Base-by-base conservation (phyloP, 2,888 invertebrate genomes). In the Branchinecta sandiegonensis region DNA sequence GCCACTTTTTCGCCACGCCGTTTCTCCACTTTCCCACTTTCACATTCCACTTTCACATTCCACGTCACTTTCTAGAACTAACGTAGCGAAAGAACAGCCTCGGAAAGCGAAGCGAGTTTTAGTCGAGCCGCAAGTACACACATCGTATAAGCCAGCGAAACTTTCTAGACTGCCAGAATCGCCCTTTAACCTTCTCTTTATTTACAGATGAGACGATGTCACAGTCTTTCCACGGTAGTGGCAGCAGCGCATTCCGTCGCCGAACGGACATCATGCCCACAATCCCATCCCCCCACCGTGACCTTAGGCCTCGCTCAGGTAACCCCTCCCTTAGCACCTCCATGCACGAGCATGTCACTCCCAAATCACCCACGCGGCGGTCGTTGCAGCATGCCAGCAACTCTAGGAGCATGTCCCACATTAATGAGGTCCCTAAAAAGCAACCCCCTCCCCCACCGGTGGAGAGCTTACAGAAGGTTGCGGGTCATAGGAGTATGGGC, bases 261-360 rank as follows among this genome's bases (percentile, higher is more conserved):
- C 73, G 74, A 68, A 92, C 92, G 72, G 92, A 93, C 83, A 83
- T 93, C 77, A 89, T 90, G 82, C 93, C 93, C 73, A 92, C 92
- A 74, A 84, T 89, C 79, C 90, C 91, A 74, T 86, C 83, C 74
- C 83, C 86, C 71, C 81, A 86, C 75, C 87, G 86, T 75, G 75
- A 74, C 66, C 75, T 75, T 11, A 74, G 76, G 67, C 73, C 76
- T 56, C 46, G 66, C 9, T 47, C 23, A 14, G 66, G 66, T 66
- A 66, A 66, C 46, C 47, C 47, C 14, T 46, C 47, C 46, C 47
- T 37, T 23, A n/a, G n/a, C n/a, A 37, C n/a, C 37, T 65, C 23
- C 14, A 37, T 65, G 65, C 46, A 37, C 23, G 46, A 37, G 46
- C 46, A 37, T 65, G 46, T 65, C n/a, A 10, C 14, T 23, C 23